Percentiles rank a stretch among this genome's conserved stretches.
phyloP scores from a whole-genome alignment of 2,888 invertebrate species.

The Rhagonycha fulva region DNA sequence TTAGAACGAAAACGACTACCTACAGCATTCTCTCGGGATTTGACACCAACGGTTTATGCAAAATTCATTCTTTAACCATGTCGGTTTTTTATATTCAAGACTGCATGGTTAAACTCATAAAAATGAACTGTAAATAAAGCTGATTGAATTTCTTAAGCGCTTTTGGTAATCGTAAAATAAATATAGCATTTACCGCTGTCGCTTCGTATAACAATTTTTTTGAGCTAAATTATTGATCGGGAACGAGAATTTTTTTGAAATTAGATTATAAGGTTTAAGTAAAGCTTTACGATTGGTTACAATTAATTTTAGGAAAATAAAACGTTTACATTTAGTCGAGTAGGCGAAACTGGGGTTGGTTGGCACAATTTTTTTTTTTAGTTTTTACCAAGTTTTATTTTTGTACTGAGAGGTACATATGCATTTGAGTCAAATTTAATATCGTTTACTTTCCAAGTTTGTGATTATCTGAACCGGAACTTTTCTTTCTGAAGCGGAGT shows the following conservation, averaged over 20 bases:
- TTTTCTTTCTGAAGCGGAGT: no score
- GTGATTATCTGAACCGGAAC: no score
- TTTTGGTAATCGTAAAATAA: not conserved
- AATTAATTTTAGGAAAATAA: not conserved
- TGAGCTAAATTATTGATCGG: not conserved
- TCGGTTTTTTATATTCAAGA: not conserved
- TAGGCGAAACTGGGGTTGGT: not conserved
- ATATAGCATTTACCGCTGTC: not conserved
- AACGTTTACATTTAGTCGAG: not conserved
- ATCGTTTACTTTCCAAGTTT: no score
- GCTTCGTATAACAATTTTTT: not conserved
- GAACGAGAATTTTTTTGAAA: not conserved
- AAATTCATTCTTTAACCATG: conserved; percentile 5
- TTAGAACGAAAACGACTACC: not conserved
- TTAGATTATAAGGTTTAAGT: not conserved
- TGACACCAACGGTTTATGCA: conserved; percentile 27
- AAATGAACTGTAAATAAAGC: not conserved
- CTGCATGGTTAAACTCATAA: not conserved
- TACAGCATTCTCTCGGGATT: conserved; percentile 13
- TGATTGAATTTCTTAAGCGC: not conserved
- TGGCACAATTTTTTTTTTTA: not conserved
- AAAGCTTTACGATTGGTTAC: not conserved
- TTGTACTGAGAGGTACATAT: no score
- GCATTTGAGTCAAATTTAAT: no score
- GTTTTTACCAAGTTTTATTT: no score